Evolutionary conservation across 2,888 invertebrate species (phyloP).

Genomic region (Odiellus spinosus): DNA sequence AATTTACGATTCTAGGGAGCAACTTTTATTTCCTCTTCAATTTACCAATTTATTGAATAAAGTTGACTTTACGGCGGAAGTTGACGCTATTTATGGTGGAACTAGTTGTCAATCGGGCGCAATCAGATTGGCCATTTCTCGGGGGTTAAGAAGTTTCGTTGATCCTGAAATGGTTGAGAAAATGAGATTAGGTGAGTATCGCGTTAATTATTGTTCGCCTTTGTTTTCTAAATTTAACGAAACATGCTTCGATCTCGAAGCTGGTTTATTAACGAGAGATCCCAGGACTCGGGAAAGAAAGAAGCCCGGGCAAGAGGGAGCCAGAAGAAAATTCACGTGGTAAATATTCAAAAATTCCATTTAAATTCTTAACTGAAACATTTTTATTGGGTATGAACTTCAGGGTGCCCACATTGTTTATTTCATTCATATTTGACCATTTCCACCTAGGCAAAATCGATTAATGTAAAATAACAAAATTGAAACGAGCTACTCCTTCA

Average conservation of each 20-base stretch:
- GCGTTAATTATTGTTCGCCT: no score
- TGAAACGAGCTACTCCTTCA: no score
- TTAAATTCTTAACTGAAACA: no score
- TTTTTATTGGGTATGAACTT: no score
- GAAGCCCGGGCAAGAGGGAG: constrained; percentile 81
- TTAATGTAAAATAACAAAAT: no score
- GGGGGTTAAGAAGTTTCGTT: constrained; percentile 66
- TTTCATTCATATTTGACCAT: no score
- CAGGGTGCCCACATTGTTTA: no score
- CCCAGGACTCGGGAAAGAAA: constrained; percentile 63
- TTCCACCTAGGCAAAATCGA: no score
- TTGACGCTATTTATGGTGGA: constrained; percentile 42
- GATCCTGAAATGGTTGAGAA: constrained; percentile 54
- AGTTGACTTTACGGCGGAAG: constrained; percentile 61
- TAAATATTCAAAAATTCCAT: constrained; percentile 1
- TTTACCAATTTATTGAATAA: constrained; percentile 55
- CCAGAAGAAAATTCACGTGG: constrained; percentile 83
- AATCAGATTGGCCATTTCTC: constrained; percentile 71
- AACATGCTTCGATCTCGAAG: no score
- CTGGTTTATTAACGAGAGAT: constrained; percentile 72
- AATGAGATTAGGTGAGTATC: constrained; percentile 61
- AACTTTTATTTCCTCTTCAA: constrained; percentile 61
- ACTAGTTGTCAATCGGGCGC: constrained; percentile 71
- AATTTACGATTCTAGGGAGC: constrained; percentile 35
- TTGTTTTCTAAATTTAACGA: no score